Percentiles rank a stretch among this genome's conserved stretches.
Conservation (phyloP, 1,140 invertebrate species). For the Calephelis nemesis region DNA sequence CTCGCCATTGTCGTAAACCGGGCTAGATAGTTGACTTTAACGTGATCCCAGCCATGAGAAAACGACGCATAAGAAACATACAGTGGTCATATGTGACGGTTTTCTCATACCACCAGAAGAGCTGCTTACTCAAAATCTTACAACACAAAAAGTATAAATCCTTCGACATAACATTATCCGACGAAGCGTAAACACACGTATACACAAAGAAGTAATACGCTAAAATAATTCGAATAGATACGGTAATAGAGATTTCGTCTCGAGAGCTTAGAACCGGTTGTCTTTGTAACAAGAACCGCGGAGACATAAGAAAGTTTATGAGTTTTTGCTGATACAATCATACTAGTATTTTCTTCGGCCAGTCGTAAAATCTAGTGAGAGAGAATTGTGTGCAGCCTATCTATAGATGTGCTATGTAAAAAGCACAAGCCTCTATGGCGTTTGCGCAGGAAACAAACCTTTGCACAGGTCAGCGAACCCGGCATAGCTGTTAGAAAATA, state of each 20-base stretch:
- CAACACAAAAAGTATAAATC: neutral
- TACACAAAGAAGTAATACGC: neutral
- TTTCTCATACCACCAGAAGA: too few relatives aligned
- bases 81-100: too few relatives aligned
- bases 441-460: conserved; percentile 56
- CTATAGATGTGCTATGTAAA: conserved; percentile 45
- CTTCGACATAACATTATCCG: too few relatives aligned
- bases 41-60: too few relatives aligned
- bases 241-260: conserved; percentile 10
- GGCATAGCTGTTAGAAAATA: conserved; percentile 48
- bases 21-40: too few relatives aligned
- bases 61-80: too few relatives aligned
- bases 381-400: conserved; percentile 36
- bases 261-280: neutral
- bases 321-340: conserved; percentile 36
- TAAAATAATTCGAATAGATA: neutral
- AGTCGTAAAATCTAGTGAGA: conserved; percentile 41
- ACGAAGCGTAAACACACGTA: neutral
- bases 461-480: conserved; percentile 54
- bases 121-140: neutral
- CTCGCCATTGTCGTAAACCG: too few relatives aligned
- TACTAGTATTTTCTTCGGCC: conserved; percentile 32
- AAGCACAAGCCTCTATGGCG: conserved; percentile 45
- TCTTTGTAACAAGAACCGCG: conserved; percentile 16
- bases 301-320: conserved; percentile 24